Base-by-base conservation (phyloP, 2,888 invertebrate genomes). In the Agrochola macilenta region DNA sequence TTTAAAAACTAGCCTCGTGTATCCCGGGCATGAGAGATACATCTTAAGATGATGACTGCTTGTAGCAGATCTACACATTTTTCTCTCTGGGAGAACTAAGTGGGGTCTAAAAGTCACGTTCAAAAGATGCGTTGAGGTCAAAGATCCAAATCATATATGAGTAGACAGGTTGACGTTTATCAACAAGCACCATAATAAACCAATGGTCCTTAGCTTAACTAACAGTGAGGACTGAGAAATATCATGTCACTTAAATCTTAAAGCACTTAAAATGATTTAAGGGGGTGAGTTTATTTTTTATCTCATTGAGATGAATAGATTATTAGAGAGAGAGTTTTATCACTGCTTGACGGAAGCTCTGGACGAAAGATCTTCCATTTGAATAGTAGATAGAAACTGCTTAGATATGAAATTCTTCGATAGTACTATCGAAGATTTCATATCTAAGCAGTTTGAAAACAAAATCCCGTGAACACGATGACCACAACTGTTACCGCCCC, bases 71-170 rank as follows among this genome's bases (percentile, higher is more conserved):
- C 14, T 30, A 60, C 58, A 8, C 3, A n/a, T 54, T 52, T 26
- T 54, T 69, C 61, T 49, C 9, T 77, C 65, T 14, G 43, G 7
- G 12, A 49, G 5, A 46, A 69, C 8, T 76, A 68, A 76, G 49
- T 61, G 57, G 30, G 63, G 35, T 60, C 68, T 8, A 1, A 49
- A 58, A 80, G 65, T 65, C 81, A 84, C 69, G 73, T 76, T 68
- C 39, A 63, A 60, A 73, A 35, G 63, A 54, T 71, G 77, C 54
- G 64, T 72, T 30, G 43, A 26, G 78, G 78, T 77, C 78, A 85
- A 63, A 82, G 86, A 60, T 85, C 60, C 65, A 5, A 60, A 70
- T 70, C 14, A 39, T 26, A 69, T n/a, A 3, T 26, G 17, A 57
- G 14, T 23, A 23, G 35, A 57, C 84, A 52, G n/a, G 52, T 66